Conservation (phyloP, 2,797 vertebrate species). For the Ambastaia sidthimunki region DNA sequence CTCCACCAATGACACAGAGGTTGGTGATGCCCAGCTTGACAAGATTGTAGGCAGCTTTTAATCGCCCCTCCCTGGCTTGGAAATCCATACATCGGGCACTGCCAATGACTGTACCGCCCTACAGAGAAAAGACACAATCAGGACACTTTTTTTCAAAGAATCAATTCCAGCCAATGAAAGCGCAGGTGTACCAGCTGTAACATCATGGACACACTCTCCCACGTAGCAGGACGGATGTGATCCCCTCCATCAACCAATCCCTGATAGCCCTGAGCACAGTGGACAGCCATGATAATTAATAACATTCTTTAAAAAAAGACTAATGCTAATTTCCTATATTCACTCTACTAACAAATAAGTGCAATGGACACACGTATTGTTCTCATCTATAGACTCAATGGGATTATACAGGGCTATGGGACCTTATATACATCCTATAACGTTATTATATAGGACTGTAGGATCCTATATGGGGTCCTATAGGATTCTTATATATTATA, state of each 20-base stretch:
- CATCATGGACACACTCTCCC: slow-evolving; percentile 98
- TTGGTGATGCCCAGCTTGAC: slow-evolving; percentile 92
- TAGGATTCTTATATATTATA: background rate
- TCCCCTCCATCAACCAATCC: slow-evolving; percentile 93
- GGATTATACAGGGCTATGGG: no score
- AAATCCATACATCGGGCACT: slow-evolving; percentile 94
- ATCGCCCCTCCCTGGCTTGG: slow-evolving; percentile 82
- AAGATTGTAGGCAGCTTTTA: slow-evolving; percentile 86
- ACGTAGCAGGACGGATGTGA: slow-evolving; percentile 86
- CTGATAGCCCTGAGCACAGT: slow-evolving; percentile 87
- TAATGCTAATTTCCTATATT: no score
- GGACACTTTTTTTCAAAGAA: background rate
- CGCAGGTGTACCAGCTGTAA: slow-evolving; percentile 86
- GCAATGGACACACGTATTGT: background rate
- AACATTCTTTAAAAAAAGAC: background rate
- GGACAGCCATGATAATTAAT: background rate
- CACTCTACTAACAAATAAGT: background rate
- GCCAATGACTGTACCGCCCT: slow-evolving; percentile 96
- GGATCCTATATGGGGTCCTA: no score
- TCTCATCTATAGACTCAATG: background rate
- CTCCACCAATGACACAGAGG: slow-evolving; percentile 94
- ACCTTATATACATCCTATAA: no score
- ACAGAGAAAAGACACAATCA: slow-evolving; percentile 16
- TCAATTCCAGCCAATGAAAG: background rate
- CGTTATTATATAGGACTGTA: no score